Evolutionary conservation across 1,140 invertebrate genomes (phyloP).

Genomic region (Sminthurides bifidus): DNA sequence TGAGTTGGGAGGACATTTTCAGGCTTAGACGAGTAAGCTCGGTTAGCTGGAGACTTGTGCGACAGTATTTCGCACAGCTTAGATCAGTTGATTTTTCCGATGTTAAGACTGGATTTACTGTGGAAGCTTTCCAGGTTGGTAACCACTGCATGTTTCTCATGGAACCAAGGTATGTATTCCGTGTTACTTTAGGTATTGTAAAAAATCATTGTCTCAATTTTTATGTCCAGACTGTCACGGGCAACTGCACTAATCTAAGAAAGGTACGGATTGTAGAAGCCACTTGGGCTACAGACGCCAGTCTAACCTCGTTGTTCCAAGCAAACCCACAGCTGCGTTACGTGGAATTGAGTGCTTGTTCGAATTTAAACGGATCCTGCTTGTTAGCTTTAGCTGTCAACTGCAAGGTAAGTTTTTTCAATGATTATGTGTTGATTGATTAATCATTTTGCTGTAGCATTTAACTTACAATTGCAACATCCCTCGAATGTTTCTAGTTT

Average conservation of each 20-base stretch:
- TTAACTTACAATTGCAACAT: too few species aligned
- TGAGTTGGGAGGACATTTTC: constrained; percentile 15
- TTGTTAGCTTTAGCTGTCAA: constrained; percentile 3
- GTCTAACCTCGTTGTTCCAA: neutral
- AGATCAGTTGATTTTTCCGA: neutral
- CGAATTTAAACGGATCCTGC: constrained; percentile 3
- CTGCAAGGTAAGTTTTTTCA: constrained; percentile 12
- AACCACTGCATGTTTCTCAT: neutral
- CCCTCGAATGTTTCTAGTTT: too few species aligned
- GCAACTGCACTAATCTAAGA: neutral
- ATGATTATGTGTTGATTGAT: neutral
- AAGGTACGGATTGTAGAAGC: neutral
- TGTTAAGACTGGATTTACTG: neutral
- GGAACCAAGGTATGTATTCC: neutral
- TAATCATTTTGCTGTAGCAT: neutral
- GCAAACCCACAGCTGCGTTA: neutral
- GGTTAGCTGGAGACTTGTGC: neutral
- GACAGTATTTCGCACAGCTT: neutral
- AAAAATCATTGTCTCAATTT: neutral
- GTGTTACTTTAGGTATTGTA: neutral
- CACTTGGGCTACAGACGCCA: neutral
- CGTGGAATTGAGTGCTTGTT: constrained; percentile 1
- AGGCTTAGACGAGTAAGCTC: neutral
- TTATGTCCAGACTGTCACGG: neutral
- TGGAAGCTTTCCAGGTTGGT: constrained; percentile 1